Base-by-base conservation (phyloP, 2,888 invertebrate genomes). In the Dusona sp. region DNA sequence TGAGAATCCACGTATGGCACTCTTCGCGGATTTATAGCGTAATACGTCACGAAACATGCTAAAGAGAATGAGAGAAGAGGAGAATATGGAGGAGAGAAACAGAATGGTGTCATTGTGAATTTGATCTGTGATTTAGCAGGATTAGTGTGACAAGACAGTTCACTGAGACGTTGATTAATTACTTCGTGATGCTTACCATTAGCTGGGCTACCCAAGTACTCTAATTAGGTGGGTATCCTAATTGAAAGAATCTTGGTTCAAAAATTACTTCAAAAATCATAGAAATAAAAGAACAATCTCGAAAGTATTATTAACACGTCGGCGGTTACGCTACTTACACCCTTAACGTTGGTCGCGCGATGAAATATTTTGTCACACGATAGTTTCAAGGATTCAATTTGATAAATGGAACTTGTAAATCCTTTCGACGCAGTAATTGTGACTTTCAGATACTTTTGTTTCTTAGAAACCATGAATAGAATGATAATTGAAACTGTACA, bases 1-100 rank as follows among this genome's bases (percentile, higher is more conserved):
- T 80, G 84, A 67, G 72, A 57, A 79, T 81, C 33, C 77, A 29
- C 74, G 81, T 78, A 68, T 78, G 68, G 36, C 73, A 8, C 54
- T 75, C 54, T 77, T 51, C 45, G 77, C 85, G 87, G 88, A 91
- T 91, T 91, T 91, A 91, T 89, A 87, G 89, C 88, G 88, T 88
- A 88, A 89, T 91, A 84, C 90, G 90, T 91, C 90, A 90, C 84
- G 81, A 73, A 77, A 75, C 45, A 70, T 48, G 65, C 33, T 48
- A 70, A 67, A 36, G 78, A 64, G 70, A 84, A 29, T 48, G 74
- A 51, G 77, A 51, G 16, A 70, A 72, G 61, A 13, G 22, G 22
- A 38, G 42, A 42, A 8, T 19, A 73, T 11, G 54, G 51, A 64
- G 42, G 70, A 72, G 42, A 38, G 70, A 19, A 73, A 54, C 7